Evolutionary conservation across 35 echinoderm and acorn worm species (phyloP).

Genomic region (Lytechinus pictus): DNA sequence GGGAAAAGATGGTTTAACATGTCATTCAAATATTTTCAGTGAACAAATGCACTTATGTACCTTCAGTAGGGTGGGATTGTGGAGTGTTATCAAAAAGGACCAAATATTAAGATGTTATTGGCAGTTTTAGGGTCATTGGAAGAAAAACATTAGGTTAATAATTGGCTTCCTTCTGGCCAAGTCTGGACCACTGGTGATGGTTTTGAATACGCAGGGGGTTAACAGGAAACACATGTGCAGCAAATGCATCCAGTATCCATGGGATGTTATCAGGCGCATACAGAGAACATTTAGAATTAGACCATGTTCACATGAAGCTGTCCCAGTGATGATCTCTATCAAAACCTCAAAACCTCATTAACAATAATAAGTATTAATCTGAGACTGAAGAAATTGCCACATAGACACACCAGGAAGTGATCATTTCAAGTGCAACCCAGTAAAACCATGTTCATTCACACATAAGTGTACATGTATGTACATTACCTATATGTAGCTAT

Average conservation of each 20-base stretch:
- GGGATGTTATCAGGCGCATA: not conserved
- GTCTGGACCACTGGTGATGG: not conserved
- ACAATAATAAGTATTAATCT: too few relatives aligned
- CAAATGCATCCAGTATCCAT: not conserved
- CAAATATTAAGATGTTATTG: not conserved
- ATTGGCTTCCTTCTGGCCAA: not conserved
- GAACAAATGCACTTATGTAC: not conserved
- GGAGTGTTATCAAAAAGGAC: not conserved
- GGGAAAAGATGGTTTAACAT: not conserved
- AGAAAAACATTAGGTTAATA: not conserved
- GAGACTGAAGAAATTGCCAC: too few relatives aligned
- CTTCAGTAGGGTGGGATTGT: not conserved
- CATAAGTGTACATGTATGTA: too few relatives aligned
- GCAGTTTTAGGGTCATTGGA: not conserved
- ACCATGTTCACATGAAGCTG: too few relatives aligned
- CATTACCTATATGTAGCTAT: too few relatives aligned
- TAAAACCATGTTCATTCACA: too few relatives aligned
- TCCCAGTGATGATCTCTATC: too few relatives aligned
- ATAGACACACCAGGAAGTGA: too few relatives aligned
- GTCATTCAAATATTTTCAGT: not conserved
- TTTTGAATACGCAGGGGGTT: not conserved
- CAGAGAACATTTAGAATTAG: not conserved
- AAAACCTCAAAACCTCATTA: too few relatives aligned
- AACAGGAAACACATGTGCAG: slow-evolving; percentile 1
- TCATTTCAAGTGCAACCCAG: too few relatives aligned